Conservation (phyloP, 2,797 vertebrate species). For the Paguma larvata region DNA sequence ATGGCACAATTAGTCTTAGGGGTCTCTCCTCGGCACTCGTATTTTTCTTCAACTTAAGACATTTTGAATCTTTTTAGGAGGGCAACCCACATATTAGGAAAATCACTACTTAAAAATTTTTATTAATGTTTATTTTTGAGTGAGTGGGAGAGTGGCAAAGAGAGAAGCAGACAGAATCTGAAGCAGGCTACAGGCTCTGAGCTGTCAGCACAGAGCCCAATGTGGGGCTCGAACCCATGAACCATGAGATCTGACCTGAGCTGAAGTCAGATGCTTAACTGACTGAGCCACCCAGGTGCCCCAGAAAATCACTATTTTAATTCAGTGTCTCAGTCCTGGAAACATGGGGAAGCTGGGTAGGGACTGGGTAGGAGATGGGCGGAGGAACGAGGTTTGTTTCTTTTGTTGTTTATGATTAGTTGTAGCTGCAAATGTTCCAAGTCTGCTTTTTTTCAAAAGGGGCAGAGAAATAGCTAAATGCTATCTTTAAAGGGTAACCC, state of each 20-base stretch:
- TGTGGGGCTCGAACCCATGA: too few species aligned
- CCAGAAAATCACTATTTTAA: not conserved
- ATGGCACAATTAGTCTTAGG: not conserved
- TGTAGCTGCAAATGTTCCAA: not conserved
- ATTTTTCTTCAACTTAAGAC: not conserved
- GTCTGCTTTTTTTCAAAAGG: not conserved
- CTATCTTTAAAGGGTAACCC: not conserved
- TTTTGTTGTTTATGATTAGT: not conserved
- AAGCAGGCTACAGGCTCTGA: too few species aligned
- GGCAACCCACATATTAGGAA: not conserved
- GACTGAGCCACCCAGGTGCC: too few species aligned
- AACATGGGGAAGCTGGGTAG: not conserved
- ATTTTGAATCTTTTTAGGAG: conserved; percentile 19
- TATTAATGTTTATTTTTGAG: too few species aligned
- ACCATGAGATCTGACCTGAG: too few species aligned
- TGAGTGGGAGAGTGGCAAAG: too few species aligned
- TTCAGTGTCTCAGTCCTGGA: not conserved
- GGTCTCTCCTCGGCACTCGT: not conserved
- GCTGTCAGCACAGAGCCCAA: too few species aligned
- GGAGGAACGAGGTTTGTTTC: not conserved
- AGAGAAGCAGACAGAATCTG: too few species aligned
- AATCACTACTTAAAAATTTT: not conserved
- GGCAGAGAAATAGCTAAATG: not conserved
- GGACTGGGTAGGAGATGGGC: not conserved
- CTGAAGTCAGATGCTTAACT: too few species aligned